phyloP scores from a whole-genome alignment of 64 coral and sea anemone genomes.

The Dendronephthya gigantea region DNA sequence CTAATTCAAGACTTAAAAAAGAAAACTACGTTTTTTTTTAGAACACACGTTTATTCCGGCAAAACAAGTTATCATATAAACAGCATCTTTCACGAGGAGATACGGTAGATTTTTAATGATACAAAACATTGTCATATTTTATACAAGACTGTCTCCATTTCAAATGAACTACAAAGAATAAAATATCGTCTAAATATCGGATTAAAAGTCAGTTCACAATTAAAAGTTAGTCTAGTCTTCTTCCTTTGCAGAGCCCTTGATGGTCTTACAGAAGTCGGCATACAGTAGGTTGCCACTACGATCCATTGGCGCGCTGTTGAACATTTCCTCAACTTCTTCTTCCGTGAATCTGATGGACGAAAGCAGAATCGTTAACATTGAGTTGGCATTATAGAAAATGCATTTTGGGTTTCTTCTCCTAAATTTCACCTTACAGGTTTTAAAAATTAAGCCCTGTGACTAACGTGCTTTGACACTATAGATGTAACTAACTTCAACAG shows the following conservation, averaged over 20 bases:
- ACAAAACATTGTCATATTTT: neutral
- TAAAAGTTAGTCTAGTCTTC: neutral
- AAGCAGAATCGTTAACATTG: neutral
- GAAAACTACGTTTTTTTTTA: no score
- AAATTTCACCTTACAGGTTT: no score
- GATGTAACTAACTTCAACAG: no score
- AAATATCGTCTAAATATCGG: neutral
- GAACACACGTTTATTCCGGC: neutral
- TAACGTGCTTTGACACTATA: no score
- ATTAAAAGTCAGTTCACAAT: neutral
- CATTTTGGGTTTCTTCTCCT: no score
- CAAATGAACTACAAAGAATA: neutral
- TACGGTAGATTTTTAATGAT: neutral
- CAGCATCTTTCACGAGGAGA: neutral
- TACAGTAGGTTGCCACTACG: neutral
- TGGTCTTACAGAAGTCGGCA: neutral
- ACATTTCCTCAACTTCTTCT: conserved; percentile 13
- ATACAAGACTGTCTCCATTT: neutral
- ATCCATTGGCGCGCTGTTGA: conserved; percentile 1
- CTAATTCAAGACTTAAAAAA: no score
- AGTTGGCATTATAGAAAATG: neutral
- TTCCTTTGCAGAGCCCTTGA: conserved; percentile 8
- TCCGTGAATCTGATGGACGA: neutral
- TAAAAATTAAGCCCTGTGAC: no score
- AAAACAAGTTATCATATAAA: neutral